Evolutionary conservation across 1,140 invertebrate species (phyloP).

Genomic region (Thaumetopoea pityocampa): DNA sequence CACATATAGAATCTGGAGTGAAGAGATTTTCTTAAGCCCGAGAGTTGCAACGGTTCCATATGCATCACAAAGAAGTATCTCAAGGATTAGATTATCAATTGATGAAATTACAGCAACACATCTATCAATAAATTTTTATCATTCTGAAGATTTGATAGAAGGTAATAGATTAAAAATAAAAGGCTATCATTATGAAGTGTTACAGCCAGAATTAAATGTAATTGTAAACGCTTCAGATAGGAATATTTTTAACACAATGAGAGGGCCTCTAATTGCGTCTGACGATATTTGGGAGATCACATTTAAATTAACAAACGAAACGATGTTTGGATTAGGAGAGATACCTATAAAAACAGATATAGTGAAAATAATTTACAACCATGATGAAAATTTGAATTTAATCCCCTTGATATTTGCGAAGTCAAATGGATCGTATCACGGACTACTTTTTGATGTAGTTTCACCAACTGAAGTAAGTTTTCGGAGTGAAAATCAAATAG

Average conservation of each 20-base stretch:
- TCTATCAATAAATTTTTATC: slow-evolving; percentile 44
- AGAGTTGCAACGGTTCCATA: slow-evolving; percentile 48
- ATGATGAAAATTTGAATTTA: slow-evolving; percentile 33
- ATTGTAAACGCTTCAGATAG: slow-evolving; percentile 35
- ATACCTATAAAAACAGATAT: slow-evolving; percentile 43
- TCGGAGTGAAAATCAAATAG: slow-evolving; percentile 36
- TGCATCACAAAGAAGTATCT: slow-evolving; percentile 33
- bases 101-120: slow-evolving; percentile 52
- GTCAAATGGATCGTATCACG: slow-evolving; percentile 45
- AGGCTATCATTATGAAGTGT: slow-evolving; percentile 40
- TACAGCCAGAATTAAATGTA: slow-evolving; percentile 48
- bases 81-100: slow-evolving; percentile 37
- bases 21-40: slow-evolving; percentile 36
- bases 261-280: slow-evolving; percentile 59
- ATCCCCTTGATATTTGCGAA: slow-evolving; percentile 59
- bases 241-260: slow-evolving; percentile 48
- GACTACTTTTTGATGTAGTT: slow-evolving; percentile 42
- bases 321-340: slow-evolving; percentile 59
- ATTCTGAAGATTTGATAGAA: slow-evolving; percentile 22
- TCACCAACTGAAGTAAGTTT: slow-evolving; percentile 49
- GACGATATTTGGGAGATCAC: slow-evolving; percentile 61
- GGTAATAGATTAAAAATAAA: slow-evolving; percentile 42
- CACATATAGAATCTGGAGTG: slow-evolving; percentile 36
- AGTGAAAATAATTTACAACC: slow-evolving; percentile 48
- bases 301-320: slow-evolving; percentile 54